Base-by-base conservation (phyloP, 1,140 invertebrate genomes). In the Sycophaga agraensis region DNA sequence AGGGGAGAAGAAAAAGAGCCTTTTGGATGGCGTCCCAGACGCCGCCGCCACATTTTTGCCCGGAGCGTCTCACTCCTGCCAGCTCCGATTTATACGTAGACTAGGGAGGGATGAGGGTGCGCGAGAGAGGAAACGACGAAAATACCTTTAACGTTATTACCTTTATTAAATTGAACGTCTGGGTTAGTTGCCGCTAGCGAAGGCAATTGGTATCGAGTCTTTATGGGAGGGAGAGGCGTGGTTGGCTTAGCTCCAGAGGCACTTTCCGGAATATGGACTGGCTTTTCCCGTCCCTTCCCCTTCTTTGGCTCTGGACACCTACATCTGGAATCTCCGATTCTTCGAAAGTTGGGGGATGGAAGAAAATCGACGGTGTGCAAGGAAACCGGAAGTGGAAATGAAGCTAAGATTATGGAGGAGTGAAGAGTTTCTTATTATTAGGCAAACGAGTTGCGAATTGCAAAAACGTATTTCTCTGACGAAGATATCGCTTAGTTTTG, bases 81-180 rank as follows among this genome's bases (percentile, higher is more conserved):
- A n/a, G n/a, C n/a, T n/a, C n/a, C n/a, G 68, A 73, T 74, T 75
- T 77, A 73, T 73, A 67, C 70, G 54, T 59, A 34, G 26, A 55
- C 19, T 12, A 40, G 40, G 4, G 21, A 24, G 22, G 31, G 26
- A 48, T 21, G 28, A 8, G 37, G 16, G 11, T 12, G 31, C n/a
- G 35, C 1, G 24, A 56, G 57, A 24, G 19, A 46, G 53, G 54
- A 69, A 73, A 76, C 73, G 72, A 74, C 69, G 69, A 74, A 76
- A 76, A 77, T 77, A 79, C 74, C 72, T 72, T 76, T 77, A 73
- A 75, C 66, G 70, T 76, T 78, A 81, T 80, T 81, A 77, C 76
- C 74, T 79, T 81, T 81, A 81, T 80, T 78, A 79, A 78, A 81
- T 81, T 78, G 73, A 70, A 74, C 68, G 67, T 69, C 67, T 68